Conservation (phyloP, 2,888 invertebrate genomes). For the Brachycybe producta region DNA sequence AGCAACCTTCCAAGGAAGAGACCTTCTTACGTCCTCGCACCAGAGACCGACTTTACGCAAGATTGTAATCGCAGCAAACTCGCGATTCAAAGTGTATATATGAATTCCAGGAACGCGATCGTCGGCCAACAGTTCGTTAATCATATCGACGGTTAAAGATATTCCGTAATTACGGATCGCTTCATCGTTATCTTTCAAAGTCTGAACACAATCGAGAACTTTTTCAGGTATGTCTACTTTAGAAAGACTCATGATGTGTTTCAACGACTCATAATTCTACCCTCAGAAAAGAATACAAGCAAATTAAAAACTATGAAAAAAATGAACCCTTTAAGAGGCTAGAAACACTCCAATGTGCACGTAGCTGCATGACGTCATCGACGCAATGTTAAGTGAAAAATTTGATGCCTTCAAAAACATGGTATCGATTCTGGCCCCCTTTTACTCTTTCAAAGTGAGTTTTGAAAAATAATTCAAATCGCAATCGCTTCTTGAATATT, state of each 20-base stretch:
- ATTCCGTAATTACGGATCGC: slow-evolving; percentile 47
- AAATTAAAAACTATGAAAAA: background rate
- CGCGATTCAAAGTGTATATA: slow-evolving; percentile 46
- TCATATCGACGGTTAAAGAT: slow-evolving; percentile 41
- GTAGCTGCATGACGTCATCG: no score
- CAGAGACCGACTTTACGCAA: slow-evolving; percentile 42
- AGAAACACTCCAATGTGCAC: background rate
- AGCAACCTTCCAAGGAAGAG: slow-evolving; percentile 41
- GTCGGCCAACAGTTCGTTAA: slow-evolving; percentile 38
- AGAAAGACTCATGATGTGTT: slow-evolving; percentile 48
- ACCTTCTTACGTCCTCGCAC: slow-evolving; percentile 35
- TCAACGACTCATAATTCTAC: slow-evolving; percentile 45
- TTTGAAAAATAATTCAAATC: no score
- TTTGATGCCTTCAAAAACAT: no score
- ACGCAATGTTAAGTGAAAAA: no score
- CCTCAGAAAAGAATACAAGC: background rate
- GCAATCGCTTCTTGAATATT: no score
- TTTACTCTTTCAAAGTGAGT: no score
- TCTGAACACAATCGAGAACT: slow-evolving; percentile 44
- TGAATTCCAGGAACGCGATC: slow-evolving; percentile 41
- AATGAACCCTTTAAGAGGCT: background rate
- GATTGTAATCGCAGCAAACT: slow-evolving; percentile 37
- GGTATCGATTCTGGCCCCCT: no score
- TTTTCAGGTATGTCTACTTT: slow-evolving; percentile 50
- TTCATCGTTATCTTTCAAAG: slow-evolving; percentile 46